Evolutionary conservation across 2,888 invertebrate genomes (phyloP), one percentile per base, ranked within the genome.

Genomic region (Boloria euphrosyne): DNA sequence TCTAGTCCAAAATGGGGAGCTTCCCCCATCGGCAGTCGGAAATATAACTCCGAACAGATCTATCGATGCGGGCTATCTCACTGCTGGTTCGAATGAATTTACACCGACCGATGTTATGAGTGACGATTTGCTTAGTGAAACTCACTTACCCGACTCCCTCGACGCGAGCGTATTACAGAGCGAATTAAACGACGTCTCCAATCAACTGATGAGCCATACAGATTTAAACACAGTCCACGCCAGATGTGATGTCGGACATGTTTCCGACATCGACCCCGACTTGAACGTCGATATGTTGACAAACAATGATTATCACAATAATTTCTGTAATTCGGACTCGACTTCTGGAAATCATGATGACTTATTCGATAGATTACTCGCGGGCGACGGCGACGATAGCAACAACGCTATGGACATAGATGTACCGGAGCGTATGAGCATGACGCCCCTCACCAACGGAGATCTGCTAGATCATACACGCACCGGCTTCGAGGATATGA

Each of bases 1-100:
- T 74, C 93, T 98, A 14, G 98, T 98, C 53, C 96, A 98, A 80
- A 97, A 97, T 82, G 98, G 98, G 13, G 98, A 98, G 80, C 86
- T 98, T 66, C 97, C 98, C 0, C 95, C 97, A 10, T 97, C 97
- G 76, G 97, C 97, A 0, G 97, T 97, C 0, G 95, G 78, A 46
- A 84, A 95, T 75, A 95, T 72, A 83, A 93, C 70, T 93, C 94
- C 31, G 93, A 95, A 38, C 87, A 85, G 71, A 73, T 82, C 76
- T 68, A 83, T 79, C 62, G 82, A 83, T 52, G 74, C 78, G 4
- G 78, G 77, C 17, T 84, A 79, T 67, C 76, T 76, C 27, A 73
- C 80, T 18, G 75, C 80, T 3, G 77, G 82, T 2, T 76, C 82
- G 47, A 79, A 80, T 43, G 73, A 81, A 13, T 87, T 84, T 72